Conservation (phyloP, 2,888 invertebrate genomes). For the Drosophila setosimentum region DNA sequence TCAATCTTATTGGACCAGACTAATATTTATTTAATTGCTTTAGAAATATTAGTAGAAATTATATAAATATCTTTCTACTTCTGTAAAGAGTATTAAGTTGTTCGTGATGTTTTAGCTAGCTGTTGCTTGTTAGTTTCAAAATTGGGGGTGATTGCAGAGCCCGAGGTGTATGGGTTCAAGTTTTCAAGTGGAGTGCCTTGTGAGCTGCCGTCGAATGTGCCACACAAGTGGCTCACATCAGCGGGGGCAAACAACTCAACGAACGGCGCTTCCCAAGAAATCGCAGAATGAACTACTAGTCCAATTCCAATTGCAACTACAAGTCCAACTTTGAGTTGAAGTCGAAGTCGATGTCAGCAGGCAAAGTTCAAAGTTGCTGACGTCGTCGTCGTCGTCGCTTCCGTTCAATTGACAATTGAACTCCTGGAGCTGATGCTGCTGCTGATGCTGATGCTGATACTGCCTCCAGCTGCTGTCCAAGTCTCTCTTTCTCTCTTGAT, state of each 20-base stretch:
- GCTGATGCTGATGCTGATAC: conserved; percentile 12
- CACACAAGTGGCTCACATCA: conserved; percentile 84
- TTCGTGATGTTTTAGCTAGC: not conserved
- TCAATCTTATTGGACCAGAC: not conserved
- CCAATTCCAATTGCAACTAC: conserved; percentile 26
- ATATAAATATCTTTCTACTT: no score
- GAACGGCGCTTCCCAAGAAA: conserved; percentile 63
- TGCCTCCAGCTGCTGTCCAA: conserved; percentile 5
- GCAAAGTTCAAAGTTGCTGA: conserved; percentile 80
- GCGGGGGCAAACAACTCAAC: conserved; percentile 67
- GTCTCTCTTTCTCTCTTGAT: conserved; percentile 9
- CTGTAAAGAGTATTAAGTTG: conserved; percentile 6
- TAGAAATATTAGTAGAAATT: no score
- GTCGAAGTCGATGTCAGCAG: conserved; percentile 13
- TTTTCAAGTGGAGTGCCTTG: conserved; percentile 68
- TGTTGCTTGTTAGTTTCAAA: not conserved
- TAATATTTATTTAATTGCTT: no score
- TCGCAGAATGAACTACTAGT: conserved; percentile 18
- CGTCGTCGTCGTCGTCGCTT: conserved; percentile 52
- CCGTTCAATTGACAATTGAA: conserved; percentile 82
- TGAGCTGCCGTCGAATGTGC: conserved; percentile 73
- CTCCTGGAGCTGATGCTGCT: conserved; percentile 49
- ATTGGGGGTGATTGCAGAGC: conserved; percentile 72
- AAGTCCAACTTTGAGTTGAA: conserved; percentile 15
- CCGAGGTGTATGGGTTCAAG: conserved; percentile 11